phyloP scores from a whole-genome alignment of 30 jellyfish, hydroid and myxozoan genomes.

The Chrysaora quinquecirrha region DNA sequence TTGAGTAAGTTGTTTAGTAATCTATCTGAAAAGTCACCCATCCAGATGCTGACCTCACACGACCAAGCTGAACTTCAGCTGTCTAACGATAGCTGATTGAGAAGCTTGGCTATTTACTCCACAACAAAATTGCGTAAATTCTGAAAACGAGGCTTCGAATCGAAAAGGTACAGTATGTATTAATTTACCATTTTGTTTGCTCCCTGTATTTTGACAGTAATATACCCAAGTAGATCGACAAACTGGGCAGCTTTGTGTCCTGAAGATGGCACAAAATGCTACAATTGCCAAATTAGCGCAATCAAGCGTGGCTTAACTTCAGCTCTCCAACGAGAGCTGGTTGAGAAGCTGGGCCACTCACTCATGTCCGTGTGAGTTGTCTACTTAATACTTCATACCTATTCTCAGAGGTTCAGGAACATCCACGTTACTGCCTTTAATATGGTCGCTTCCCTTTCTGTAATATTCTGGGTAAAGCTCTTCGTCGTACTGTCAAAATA shows the following conservation, averaged over 20 bases:
- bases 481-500: slow-evolving; percentile 62
- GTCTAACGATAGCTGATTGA: too few relatives aligned
- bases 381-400: slow-evolving; percentile 60
- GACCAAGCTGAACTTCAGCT: too few relatives aligned
- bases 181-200: slow-evolving; percentile 54
- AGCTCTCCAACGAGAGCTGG: too few relatives aligned
- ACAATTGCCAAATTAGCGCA: slow-evolving; percentile 85
- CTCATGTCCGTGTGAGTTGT: too few relatives aligned
- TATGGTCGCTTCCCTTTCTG: slow-evolving; percentile 73
- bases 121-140: too few relatives aligned
- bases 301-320: slow-evolving; percentile 51
- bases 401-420: slow-evolving; percentile 87
- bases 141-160: too few relatives aligned
- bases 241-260: slow-evolving; percentile 97
- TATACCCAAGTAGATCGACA: slow-evolving; percentile 89
- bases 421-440: slow-evolving; percentile 87
- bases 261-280: slow-evolving; percentile 73
- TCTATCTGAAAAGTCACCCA: too few relatives aligned
- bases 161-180: too few relatives aligned
- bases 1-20: too few relatives aligned
- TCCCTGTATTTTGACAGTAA: slow-evolving; percentile 74
- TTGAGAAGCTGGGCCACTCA: too few relatives aligned
- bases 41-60: too few relatives aligned
- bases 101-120: too few relatives aligned
- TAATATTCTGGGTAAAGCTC: slow-evolving; percentile 90